Base-by-base conservation (phyloP, 2,797 vertebrate species). In the Pangasius mekongensis region DNA sequence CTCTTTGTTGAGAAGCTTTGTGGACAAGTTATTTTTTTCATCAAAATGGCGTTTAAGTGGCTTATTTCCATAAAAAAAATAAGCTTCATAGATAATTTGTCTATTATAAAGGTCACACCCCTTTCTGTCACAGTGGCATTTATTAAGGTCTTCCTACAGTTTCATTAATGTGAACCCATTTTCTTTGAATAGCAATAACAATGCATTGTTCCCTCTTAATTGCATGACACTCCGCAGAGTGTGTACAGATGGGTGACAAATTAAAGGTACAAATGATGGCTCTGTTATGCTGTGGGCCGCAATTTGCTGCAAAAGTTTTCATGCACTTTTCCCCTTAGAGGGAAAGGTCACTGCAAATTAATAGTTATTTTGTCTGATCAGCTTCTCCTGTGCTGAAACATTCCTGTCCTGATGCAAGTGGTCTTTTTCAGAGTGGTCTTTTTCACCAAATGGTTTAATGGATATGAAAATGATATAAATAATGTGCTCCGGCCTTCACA, bases 181-280 rank as follows among this genome's bases (percentile, higher is more conserved):
- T 85, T 39, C 67, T 71, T 84, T 67, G 43, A 83, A 74, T 14
- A 80, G 43, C 36, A 88, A 58, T 49, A 86, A 66, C 80, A 86
- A 67, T 86, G 78, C 84, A 91, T 87, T 85, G 86, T 89, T 88
- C 76, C 87, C 49, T 84, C 16, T 71, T 87, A 69, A 89, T 84
- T 86, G 90, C 86, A 91, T 83, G 81, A 88, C 90, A 91, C 3
- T 33, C 16, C 22, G 22, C 49, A 77, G 47, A 30, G 74, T 77
- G 54, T 64, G 39, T 83, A 66, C 60, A 83, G 81, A 83, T 66
- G 39, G 81, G 81, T 83, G 39, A 83, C 81, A 18, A 83, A 82
- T 64, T 82, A 62, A 62, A 47, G 16, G 24, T n/a, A n/a, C 6
- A 64, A n/a, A 83, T 82, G 10, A 82, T 20, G 36, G 6, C 36